These are phyloP conservation scores for Lamellibrachia satsuma DNA, from an alignment of 2,888 invertebrate species.

Conservation along the genomic window DNA sequence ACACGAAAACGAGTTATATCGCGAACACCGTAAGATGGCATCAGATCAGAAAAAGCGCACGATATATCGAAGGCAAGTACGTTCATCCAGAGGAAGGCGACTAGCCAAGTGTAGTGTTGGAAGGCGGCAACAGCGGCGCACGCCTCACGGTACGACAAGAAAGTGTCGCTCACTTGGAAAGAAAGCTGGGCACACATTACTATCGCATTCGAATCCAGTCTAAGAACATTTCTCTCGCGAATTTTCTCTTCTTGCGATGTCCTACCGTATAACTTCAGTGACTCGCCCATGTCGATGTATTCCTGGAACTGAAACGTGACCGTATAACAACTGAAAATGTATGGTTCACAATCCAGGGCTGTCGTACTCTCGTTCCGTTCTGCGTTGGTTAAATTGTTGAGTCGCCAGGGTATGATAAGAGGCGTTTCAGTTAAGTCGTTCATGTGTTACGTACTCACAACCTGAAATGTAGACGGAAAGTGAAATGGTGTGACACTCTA, in stretches of 20 bases:
- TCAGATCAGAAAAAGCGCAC: too few species aligned
- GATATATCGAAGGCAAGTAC: too few species aligned
- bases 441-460: not conserved
- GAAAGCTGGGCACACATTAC: not conserved
- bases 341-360: not conserved
- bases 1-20: too few species aligned
- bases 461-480: not conserved
- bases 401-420: not conserved
- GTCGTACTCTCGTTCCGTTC: not conserved
- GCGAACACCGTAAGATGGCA: too few species aligned
- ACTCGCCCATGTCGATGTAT: not conserved
- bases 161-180: too few species aligned
- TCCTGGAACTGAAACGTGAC: not conserved
- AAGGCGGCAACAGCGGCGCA: too few species aligned
- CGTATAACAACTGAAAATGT: not conserved
- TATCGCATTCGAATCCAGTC: not conserved
- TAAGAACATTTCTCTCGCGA: not conserved
- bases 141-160: too few species aligned
- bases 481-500: not conserved
- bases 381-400: not conserved
- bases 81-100: too few species aligned
- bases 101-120: too few species aligned
- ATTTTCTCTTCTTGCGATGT: not conserved
- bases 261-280: not conserved
- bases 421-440: not conserved